Base-by-base conservation (phyloP, 1,140 invertebrate genomes). In the Chlorops oryzae region DNA sequence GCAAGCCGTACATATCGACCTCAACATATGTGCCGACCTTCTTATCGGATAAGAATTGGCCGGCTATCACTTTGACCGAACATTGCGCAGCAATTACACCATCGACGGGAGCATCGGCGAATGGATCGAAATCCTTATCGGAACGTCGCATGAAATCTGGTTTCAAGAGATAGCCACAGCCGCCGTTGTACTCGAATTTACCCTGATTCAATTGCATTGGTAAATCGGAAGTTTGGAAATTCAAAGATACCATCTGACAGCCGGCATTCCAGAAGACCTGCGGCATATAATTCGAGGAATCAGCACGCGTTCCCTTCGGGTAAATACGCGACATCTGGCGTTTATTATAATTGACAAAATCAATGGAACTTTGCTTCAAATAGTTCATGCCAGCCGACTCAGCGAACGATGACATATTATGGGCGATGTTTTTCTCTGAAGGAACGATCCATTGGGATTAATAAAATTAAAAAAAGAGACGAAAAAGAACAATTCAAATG, bases 311-410 rank as follows among this genome's bases (percentile, higher is more conserved):
- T 51, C 97, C 96, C 74, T 94, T 96, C 1, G 97, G 97, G 77
- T 99, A 99, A 65, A 99, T 99, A 40, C 97, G 79, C 57, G 92
- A 96, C 85, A 96, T 94, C 79, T 99, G 97, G 9, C 95, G 80
- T 77, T 99, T 99, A 77, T 99, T 99, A 73, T 99, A 99, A 83
- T 99, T 98, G 54, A 98, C 95, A 77, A 99, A 98, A 71, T 99
- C 95, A 44, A 98, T 94, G 47, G 96, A 92, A 65, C 90, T 87
- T 51, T 90, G 86, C 78, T 97, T 98, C 28, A 99, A 76, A 71
- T 94, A 92, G 69, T 89, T 92, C 66, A 99, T 81, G 52, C 94
- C 96, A 34, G 92, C 86, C 15, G 88, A 94, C 78, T 99, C 96
- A 60, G 93, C 92, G 76, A 98, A 99, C 35, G 94, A 97, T 32